Evolutionary conservation across 2,113 vertebrate genomes (phyloP).

Genomic region (Ammospiza nelsoni): DNA sequence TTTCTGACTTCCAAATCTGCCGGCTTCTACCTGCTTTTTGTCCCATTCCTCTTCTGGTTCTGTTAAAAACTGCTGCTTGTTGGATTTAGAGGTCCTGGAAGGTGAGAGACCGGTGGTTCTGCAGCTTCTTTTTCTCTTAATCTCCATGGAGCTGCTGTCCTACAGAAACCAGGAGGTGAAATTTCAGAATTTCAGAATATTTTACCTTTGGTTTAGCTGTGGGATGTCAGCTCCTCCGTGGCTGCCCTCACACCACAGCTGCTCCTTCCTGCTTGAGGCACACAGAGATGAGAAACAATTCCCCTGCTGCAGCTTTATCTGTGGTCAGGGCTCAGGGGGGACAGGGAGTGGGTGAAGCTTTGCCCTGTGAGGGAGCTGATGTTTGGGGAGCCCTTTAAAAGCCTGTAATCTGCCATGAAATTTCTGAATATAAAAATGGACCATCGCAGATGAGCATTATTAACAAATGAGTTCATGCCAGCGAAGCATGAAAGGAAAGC

Average conservation of each 20-base stretch:
- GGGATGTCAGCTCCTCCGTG: neutral
- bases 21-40: neutral
- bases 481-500: neutral
- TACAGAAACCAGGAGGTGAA: fast-evolving
- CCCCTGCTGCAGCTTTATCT: fast-evolving
- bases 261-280: neutral
- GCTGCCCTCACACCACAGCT: fast-evolving
- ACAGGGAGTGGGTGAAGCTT: neutral
- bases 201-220: neutral
- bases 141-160: neutral
- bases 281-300: fast-evolving
- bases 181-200: neutral
- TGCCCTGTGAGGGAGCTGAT: neutral
- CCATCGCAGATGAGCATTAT: neutral
- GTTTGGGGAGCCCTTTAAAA: neutral
- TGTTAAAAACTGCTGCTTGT: neutral
- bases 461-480: constrained; percentile 19
- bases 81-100: neutral
- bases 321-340: too few species aligned
- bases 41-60: neutral
- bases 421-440: neutral
- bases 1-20: neutral
- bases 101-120: neutral
- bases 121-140: neutral
- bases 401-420: neutral